Evolutionary conservation across 1,140 invertebrate species (phyloP), one percentile per base, ranked within the genome.

Genomic region (Camponotus floridanus): DNA sequence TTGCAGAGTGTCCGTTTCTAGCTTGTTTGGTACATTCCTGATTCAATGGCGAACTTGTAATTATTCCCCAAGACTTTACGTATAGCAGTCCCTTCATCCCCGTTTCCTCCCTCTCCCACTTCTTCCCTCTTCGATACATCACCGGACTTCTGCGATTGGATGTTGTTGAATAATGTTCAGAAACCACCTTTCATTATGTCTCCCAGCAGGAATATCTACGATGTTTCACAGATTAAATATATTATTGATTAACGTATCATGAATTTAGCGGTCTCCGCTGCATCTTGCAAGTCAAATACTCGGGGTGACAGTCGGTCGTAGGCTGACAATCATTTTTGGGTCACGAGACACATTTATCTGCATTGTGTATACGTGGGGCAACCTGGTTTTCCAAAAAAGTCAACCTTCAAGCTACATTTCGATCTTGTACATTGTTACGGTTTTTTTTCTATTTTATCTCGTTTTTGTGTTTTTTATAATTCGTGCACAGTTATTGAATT

Each of bases 21-120:
- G 80, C 74, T 86, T 89, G 88, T 89, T 88, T 86, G 67, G 76
- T 57, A 61, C 76, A 70, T 88, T 86, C 64, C 83, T 21, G 76
- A 88, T 89, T 88, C 83, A 89, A 89, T 81, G 76, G 76, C 59
- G 70, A 88, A 86, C 83, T 88, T 86, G 88, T 88, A 88, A 89
- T 81, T 88, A 88, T 89, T 71, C 76, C 73, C 31, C 21, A 55
- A 51, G 48, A 88, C 70, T 86, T 86, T 89, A 85, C 55, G 68
- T 64, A 42, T 51, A 74, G 51, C n/a, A 26, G 57, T 31, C 76
- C 13, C 48, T 51, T 18, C 13, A 13, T 3, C 13, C 13, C 13
- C 42, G 42, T 11, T 42, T 6, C 39, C 6, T 42, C 26, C 26
- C 26, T 39, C 36, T 39, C 3, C 36, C 6, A 39, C 6, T 6